A percentile compares a stretch with the other conserved stretches of the same genome.
Conservation (phyloP, 2,888 invertebrate species). For the Tanytarsus gracilentus region DNA sequence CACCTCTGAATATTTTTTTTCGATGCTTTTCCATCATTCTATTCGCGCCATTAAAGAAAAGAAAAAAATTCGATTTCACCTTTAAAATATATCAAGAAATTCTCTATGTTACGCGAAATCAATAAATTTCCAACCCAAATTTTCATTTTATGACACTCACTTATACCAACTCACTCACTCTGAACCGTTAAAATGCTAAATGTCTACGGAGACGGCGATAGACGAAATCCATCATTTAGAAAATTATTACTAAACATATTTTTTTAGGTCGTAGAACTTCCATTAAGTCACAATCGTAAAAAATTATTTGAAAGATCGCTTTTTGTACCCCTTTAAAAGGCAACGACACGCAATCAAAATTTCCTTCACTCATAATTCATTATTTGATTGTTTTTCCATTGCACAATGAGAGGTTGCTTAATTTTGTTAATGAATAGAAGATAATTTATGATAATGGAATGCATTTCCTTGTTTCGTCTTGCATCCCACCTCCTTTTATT, state of each 20-base stretch:
- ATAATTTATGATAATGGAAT: constrained; percentile 12
- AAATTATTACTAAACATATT: neutral
- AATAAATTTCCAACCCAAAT: neutral
- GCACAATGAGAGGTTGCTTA: constrained; percentile 19
- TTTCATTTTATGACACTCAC: neutral
- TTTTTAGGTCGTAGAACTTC: constrained; percentile 3
- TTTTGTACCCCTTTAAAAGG: neutral
- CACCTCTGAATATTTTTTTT: no score
- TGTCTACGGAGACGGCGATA: neutral
- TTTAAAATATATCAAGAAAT: neutral
- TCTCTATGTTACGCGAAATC: neutral
- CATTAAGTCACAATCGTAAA: neutral
- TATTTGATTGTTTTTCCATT: neutral
- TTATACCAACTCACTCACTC: neutral
- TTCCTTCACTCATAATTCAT: constrained; percentile 16
- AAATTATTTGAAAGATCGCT: no score
- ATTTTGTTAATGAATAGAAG: constrained; percentile 25
- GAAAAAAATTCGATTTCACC: no score
- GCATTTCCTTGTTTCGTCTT: neutral
- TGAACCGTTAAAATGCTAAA: neutral
- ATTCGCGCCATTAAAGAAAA: neutral
- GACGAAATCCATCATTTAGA: constrained; percentile 12
- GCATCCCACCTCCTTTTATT: neutral
- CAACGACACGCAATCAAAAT: neutral
- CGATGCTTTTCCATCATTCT: neutral